A percentile compares a stretch with the other conserved stretches of the same genome.
Evolutionary conservation across 1,140 invertebrate species (phyloP).

Genomic region (Medauroidea extradentata): DNA sequence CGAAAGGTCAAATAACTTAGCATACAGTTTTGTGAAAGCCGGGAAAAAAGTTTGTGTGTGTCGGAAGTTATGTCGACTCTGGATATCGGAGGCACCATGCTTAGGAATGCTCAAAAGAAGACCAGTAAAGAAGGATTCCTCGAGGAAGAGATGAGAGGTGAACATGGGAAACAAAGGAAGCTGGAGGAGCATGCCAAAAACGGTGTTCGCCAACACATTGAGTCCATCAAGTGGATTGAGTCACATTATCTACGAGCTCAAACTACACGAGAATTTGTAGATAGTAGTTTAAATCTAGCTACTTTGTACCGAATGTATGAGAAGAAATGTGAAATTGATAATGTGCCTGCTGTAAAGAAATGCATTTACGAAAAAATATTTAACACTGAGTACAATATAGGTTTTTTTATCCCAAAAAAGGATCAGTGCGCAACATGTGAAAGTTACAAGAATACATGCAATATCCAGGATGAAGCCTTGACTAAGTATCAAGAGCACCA

Average conservation of each 20-base stretch:
- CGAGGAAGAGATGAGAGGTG: constrained; percentile 23
- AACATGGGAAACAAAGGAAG: constrained; percentile 21
- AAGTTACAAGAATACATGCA: constrained; percentile 29
- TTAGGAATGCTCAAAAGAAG: constrained; percentile 23
- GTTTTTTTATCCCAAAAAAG: constrained; percentile 40
- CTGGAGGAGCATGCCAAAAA: constrained; percentile 19
- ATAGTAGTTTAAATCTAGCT: constrained; percentile 30
- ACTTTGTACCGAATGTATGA: constrained; percentile 34
- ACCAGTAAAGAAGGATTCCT: constrained; percentile 18
- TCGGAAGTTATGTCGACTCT: constrained; percentile 32
- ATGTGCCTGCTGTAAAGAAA: background rate
- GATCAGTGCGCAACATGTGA: constrained; percentile 39
- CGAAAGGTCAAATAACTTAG: no score
- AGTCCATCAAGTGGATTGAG: constrained; percentile 31
- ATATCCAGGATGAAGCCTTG: constrained; percentile 20
- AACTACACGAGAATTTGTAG: constrained; percentile 27
- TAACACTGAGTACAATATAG: constrained; percentile 36
- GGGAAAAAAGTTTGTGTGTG: constrained; percentile 30
- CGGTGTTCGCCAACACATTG: constrained; percentile 26
- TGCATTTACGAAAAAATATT: constrained; percentile 16
- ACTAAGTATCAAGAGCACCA: background rate
- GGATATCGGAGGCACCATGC: constrained; percentile 25
- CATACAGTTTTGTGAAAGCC: constrained; percentile 16
- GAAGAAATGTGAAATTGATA: background rate
- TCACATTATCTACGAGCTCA: constrained; percentile 35